Evolutionary conservation across 1,140 invertebrate genomes (phyloP), one percentile per base, ranked within the genome.

Genomic region (Temnothorax nylanderi): DNA sequence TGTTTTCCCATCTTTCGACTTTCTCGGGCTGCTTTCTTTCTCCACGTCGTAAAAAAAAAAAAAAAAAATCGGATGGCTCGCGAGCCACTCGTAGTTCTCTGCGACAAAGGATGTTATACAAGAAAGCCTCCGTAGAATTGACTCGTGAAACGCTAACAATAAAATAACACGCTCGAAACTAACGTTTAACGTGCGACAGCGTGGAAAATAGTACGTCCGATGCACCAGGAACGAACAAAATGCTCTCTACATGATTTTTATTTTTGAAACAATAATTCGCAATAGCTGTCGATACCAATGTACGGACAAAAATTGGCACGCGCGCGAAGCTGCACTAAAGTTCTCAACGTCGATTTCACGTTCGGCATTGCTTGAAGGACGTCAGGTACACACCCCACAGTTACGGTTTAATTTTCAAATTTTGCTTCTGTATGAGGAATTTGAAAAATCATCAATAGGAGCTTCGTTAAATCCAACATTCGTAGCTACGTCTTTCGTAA

Each of bases 261-360:
- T 49, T 67, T 37, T 80, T 21, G 37, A 72, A 37, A 32, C 72
- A 72, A 74, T 74, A 44, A 74, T 34, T 82, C 18, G 69, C 54
- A 49, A 84, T 60, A 69, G 47, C 41, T 82, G 51, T 60, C 80
- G 32, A 49, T 60, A 49, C 2, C 80, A 60, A 37, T 21, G 54
- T 5, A 11, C 26, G 3, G 47, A 58, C 10, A 47, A 75, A 84
- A 60, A 75, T 60, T 60, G 51, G 51, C 51, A 37, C 18, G 54
- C 80, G 44, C 54, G 56, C 56, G 8, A 80, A 54, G 34, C 41
- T 16, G 65, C 54, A 26, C 54, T 75, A 75, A 75, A 84, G 16
- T 74, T 84, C 58, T 75, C 69, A 84, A 49, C 69, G 41, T 74
- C 69, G 72, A 62, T 75, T 84, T 62, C 44, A 62, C 37, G 49